Evolutionary conservation across 1,140 invertebrate genomes (phyloP), one percentile per base, ranked within the genome.

Genomic region (Papilio helenus): DNA sequence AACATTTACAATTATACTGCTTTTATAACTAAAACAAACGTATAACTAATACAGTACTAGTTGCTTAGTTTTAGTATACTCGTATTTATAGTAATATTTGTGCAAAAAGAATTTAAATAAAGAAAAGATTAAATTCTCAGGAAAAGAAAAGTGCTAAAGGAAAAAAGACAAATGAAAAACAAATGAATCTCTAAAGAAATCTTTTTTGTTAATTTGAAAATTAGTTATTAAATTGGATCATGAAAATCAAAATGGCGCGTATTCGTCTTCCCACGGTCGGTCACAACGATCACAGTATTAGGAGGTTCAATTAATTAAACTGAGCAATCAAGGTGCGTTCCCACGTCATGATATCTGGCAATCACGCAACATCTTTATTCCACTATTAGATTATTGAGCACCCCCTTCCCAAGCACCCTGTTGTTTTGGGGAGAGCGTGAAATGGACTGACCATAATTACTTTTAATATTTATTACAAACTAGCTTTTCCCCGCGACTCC

Each of bases 281-380:
- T 83, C 80, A 74, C 82, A 85, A 81, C 86, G 83, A 83, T 86
- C 82, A 84, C 83, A 77, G 77, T 81, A 83, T 81, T 84, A 86
- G 82, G 80, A 79, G 82, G 80, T 82, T 91, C 88, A 90, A 92
- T 92, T 93, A 93, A 94, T 94, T 92, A 94, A 90, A 83, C 78
- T 84, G 81, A 87, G 86, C 89, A 93, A 94, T 92, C 91, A 92
- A 92, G 89, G 90, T 88, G 86, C 81, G 87, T 93, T 94, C 92
- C 92, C 92, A 94, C 92, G 92, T 86, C 82, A 86, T 92, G 90
- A 94, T 93, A 92, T 90, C 91, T 89, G 85, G 76, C 87, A 92
- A 94, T 94, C 92, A 94, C 91, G 92, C 92, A 94, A 94, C 92
- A 94, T 94, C 92, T 94, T 93, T 88, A 93, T 93, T 88, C 87